Conservation (phyloP, 1,140 invertebrate genomes). For the Temnothorax curvispinosus region DNA sequence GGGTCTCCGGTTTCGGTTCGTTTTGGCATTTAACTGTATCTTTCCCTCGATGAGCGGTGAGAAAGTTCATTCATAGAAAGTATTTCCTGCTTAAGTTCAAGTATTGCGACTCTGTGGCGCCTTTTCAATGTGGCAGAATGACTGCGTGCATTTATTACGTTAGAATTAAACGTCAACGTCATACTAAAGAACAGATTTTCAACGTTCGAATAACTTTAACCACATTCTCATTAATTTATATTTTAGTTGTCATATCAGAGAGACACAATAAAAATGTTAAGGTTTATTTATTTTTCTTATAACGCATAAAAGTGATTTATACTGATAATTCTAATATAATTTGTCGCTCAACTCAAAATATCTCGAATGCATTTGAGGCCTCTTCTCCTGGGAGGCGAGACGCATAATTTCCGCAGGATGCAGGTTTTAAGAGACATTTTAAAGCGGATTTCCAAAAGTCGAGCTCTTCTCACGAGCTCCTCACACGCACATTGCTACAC, state of each 20-base stretch:
- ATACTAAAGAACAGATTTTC: slow-evolving; percentile 23
- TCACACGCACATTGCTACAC: slow-evolving; percentile 66
- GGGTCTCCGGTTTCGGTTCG: not conserved
- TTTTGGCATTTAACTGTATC: slow-evolving; percentile 53
- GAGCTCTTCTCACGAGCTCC: slow-evolving; percentile 47
- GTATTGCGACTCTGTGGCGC: slow-evolving; percentile 33
- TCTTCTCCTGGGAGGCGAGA: not conserved
- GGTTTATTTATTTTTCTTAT: not conserved
- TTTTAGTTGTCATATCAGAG: not conserved
- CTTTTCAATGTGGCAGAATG: slow-evolving; percentile 27
- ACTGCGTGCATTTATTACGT: slow-evolving; percentile 33
- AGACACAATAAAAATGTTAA: not conserved
- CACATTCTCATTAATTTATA: not conserved
- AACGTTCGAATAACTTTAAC: not conserved
- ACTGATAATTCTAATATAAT: not conserved
- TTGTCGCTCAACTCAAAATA: not conserved
- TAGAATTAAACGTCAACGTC: slow-evolving; percentile 8
- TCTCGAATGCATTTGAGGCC: not conserved
- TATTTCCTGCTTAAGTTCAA: slow-evolving; percentile 50
- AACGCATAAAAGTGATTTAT: slow-evolving; percentile 10
- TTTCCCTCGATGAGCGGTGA: slow-evolving; percentile 34
- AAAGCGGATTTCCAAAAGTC: slow-evolving; percentile 46
- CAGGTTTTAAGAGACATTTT: slow-evolving; percentile 4
- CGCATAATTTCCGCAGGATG: not conserved
- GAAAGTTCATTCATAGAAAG: slow-evolving; percentile 59